These are phyloP conservation scores for Pipistrellus pygmaeus DNA, from an alignment of 2,797 vertebrate genomes.

Conservation along the genomic window DNA sequence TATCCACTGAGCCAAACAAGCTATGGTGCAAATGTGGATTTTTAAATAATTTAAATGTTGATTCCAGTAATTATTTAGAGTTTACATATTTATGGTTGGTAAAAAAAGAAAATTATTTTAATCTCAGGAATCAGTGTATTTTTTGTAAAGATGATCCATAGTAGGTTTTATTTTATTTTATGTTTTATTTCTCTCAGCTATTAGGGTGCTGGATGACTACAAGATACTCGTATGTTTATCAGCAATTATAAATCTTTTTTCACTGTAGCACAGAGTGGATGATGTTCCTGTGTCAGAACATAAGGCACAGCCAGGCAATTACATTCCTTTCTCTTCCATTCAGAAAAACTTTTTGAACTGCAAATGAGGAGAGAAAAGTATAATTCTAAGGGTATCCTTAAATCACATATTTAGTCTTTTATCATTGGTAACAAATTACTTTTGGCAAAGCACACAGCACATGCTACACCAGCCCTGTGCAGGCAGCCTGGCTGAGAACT, in stretches of 20 bases:
- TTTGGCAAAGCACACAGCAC: neutral
- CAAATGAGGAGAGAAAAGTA: neutral
- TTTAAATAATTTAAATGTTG: constrained; percentile 45
- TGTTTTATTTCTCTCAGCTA: neutral
- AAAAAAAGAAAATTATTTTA: neutral
- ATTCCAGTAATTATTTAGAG: neutral
- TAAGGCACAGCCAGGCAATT: neutral
- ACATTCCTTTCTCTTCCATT: neutral
- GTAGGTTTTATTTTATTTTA: neutral
- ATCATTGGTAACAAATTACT: neutral
- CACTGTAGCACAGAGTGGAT: neutral
- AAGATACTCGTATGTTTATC: too few relatives aligned
- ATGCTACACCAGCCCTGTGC: neutral
- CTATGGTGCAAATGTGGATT: neutral
- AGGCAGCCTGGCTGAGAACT: neutral
- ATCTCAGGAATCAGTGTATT: neutral
- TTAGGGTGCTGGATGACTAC: neutral
- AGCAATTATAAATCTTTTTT: neutral
- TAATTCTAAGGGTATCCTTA: neutral
- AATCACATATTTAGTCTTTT: neutral
- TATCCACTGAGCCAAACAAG: too few relatives aligned
- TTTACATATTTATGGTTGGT: constrained; percentile 36
- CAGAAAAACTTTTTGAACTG: neutral
- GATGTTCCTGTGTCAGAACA: neutral
- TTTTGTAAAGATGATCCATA: neutral